phyloP scores from a whole-genome alignment of 1,140 invertebrate genomes.

The Lasaia peninsularis region DNA sequence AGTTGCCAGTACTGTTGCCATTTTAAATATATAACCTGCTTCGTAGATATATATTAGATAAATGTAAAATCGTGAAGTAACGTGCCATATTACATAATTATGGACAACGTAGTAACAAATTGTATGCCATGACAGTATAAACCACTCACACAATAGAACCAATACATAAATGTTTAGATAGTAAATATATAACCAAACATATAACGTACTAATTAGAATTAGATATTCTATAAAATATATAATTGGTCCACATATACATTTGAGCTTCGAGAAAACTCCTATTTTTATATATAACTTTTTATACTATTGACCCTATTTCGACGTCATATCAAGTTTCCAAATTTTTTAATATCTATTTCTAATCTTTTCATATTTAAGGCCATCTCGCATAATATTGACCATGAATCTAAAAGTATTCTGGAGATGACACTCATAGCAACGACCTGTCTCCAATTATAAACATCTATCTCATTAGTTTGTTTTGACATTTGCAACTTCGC shows the following conservation, averaged over 20 bases:
- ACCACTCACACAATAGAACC: neutral
- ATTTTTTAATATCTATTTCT: constrained; percentile 38
- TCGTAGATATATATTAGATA: neutral
- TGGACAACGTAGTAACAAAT: neutral
- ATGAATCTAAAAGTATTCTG: too few species aligned
- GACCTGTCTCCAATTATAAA: too few species aligned
- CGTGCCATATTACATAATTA: constrained; percentile 4
- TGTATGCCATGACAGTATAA: neutral
- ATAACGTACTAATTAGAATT: constrained; percentile 17
- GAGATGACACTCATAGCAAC: too few species aligned
- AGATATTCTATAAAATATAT: constrained; percentile 37
- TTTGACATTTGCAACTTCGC: too few species aligned
- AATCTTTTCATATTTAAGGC: neutral
- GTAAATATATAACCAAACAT: neutral
- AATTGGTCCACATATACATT: constrained; percentile 64
- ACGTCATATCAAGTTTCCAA: constrained; percentile 67
- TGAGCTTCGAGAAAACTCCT: constrained; percentile 72
- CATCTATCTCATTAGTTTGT: too few species aligned
- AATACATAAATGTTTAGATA: neutral
- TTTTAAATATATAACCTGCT: constrained; percentile 13
- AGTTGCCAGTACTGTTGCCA: constrained; percentile 1
- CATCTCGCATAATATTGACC: too few species aligned
- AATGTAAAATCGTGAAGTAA: constrained; percentile 4
- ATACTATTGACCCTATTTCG: constrained; percentile 51
- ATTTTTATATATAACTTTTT: constrained; percentile 73